phyloP scores from a whole-genome alignment of 2,797 vertebrate species.

The Knipowitschia caucasica region DNA sequence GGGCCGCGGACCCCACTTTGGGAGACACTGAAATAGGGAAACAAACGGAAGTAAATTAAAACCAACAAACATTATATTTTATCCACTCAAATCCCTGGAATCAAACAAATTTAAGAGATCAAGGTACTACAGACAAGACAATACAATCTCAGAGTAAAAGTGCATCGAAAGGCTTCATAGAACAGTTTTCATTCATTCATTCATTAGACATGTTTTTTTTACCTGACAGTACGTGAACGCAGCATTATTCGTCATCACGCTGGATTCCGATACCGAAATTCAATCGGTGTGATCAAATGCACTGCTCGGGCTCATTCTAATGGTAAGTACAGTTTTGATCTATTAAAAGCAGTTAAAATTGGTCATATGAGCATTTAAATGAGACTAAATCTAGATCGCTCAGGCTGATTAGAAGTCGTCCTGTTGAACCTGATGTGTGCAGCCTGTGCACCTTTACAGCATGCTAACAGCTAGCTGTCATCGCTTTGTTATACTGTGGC shows the following conservation, averaged over 20 bases:
- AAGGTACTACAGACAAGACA: too few relatives aligned
- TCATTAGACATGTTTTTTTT: neutral
- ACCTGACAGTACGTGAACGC: constrained; percentile 23
- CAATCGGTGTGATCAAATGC: constrained; percentile 17
- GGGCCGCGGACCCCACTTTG: too few relatives aligned
- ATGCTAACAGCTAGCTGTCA: constrained; percentile 39
- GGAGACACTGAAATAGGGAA: too few relatives aligned
- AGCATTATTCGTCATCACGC: constrained; percentile 47
- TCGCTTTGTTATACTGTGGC: constrained; percentile 25
- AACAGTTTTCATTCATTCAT: too few relatives aligned
- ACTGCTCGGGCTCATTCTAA: constrained; percentile 24
- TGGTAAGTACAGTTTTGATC: constrained; percentile 14
- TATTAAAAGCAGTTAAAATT: neutral
- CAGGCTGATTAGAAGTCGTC: too few relatives aligned
- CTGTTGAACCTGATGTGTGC: too few relatives aligned
- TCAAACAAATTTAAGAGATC: too few relatives aligned
- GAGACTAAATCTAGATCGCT: neutral
- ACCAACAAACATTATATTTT: too few relatives aligned
- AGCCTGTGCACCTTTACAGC: constrained; percentile 27
- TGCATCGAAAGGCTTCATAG: too few relatives aligned
- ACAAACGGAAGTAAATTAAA: too few relatives aligned
- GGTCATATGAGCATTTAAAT: neutral
- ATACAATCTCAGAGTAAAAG: too few relatives aligned
- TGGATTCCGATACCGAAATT: constrained; percentile 18
- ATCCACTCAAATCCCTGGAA: too few relatives aligned